These are phyloP conservation scores for Pelecanoides urinatrix DNA, from an alignment of 2,113 vertebrate genomes.

Conservation along the genomic window DNA sequence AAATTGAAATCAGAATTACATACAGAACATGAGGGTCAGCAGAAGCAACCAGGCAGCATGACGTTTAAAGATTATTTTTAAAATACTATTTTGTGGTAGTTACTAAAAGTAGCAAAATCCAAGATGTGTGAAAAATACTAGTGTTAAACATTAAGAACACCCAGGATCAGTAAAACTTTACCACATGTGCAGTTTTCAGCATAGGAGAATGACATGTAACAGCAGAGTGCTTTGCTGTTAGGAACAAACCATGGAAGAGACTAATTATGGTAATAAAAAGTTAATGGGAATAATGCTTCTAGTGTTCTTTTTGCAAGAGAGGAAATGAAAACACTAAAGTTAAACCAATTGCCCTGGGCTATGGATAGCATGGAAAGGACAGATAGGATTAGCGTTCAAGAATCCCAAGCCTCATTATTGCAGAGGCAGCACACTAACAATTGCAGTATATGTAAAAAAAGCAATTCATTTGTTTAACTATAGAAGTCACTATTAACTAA, in stretches of 20 bases:
- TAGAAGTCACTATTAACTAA: neutral
- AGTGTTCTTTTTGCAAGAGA: neutral
- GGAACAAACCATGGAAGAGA: neutral
- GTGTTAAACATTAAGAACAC: neutral
- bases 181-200: neutral
- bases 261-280: conserved; percentile 22
- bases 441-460: neutral
- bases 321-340: neutral
- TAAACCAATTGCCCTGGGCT: neutral
- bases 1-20: neutral
- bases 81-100: neutral
- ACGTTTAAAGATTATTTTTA: neutral
- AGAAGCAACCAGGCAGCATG: neutral
- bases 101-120: neutral
- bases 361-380: neutral
- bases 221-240: neutral
- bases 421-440: neutral
- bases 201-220: neutral
- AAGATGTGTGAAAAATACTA: neutral
- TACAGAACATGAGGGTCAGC: rapidly evolving
- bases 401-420: neutral
- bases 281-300: conserved; percentile 1
- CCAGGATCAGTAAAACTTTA: neutral
- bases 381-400: neutral
- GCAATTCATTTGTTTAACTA: neutral